A percentile compares a stretch with the other conserved stretches of the same genome.
phyloP scores from a whole-genome alignment of 2,113 vertebrate species.

The Rhabdornis inornatus region DNA sequence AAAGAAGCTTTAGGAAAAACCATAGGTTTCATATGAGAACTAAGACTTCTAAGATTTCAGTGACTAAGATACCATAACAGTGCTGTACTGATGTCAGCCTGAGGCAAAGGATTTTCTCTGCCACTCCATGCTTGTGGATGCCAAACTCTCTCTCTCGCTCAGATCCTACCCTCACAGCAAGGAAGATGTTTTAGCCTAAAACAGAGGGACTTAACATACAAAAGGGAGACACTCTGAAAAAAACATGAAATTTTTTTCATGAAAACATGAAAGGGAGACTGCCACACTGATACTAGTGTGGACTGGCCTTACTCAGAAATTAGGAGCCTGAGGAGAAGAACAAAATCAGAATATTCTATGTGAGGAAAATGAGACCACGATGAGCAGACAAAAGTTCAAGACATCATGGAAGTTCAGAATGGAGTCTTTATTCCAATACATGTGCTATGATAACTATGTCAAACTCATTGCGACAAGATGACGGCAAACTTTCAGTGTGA shows the following conservation, averaged over 20 bases:
- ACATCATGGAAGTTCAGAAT: background rate
- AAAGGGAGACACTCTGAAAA: background rate
- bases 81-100: background rate
- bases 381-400: background rate
- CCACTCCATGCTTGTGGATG: background rate
- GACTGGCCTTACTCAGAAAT: background rate
- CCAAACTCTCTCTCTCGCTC: background rate
- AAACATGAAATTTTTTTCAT: fast-evolving
- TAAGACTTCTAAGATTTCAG: background rate
- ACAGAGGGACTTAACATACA: background rate
- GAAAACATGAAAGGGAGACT: no score
- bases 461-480: background rate
- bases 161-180: background rate
- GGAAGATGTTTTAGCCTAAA: background rate
- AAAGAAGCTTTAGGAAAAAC: background rate
- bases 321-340: background rate
- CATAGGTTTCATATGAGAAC: fast-evolving
- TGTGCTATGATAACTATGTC: background rate
- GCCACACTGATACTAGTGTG: background rate
- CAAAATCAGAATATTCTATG: background rate
- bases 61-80: background rate
- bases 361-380: background rate
- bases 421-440: background rate
- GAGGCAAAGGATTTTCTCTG: background rate
- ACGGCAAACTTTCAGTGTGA: background rate